Base-by-base conservation (phyloP, 2,797 vertebrate genomes). In the Enteromius unitaeniatus region DNA sequence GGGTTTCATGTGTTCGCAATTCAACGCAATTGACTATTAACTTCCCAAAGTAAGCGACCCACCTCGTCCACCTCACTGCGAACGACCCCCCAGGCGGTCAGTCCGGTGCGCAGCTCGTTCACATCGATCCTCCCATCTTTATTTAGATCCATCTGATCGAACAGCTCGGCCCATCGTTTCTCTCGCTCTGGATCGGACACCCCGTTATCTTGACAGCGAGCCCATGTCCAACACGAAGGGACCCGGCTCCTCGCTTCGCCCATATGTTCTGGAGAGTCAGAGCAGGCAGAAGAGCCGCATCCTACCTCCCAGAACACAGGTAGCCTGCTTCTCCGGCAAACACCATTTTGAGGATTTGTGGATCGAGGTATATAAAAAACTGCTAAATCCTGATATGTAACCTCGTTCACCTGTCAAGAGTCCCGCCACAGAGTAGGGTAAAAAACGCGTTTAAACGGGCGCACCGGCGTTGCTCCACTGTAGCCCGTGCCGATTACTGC, bases 81-180 rank as follows among this genome's bases (percentile, higher is more conserved):
- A 53, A 91, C 89, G 11, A 93, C 82, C 75, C 96, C 95, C 49
- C 95, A 89, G 10, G 94, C 90, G 21, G 92, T 93, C 85, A 97
- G 92, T 14, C 94, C 96, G 47, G 84, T 91, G 83, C 93, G 91
- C 86, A 97, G 93, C 68, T 97, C 96, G 3, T 88, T 91, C 83
- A 95, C 84, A 85, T 97, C 96, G 40, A 97, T 94, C 68, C 92
- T 94, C 28, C 96, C 96, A 68, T 97, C 96, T 86, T 94, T 91
- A 88, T 97, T 97, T 45, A 94, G 74, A 92, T 97, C 96, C 89
- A 97, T 91, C 91, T 96, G 94, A 58, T 93, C 89, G 88, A 97
- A 97, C 31, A 97, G 93, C 87, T 93, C 91, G 51, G 90, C 90
- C 91, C 96, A 95, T 76, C 89, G 93, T 84, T 91, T 91, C 85